phyloP scores from a whole-genome alignment of 2,113 vertebrate species.

The Prionailurus viverrinus region DNA sequence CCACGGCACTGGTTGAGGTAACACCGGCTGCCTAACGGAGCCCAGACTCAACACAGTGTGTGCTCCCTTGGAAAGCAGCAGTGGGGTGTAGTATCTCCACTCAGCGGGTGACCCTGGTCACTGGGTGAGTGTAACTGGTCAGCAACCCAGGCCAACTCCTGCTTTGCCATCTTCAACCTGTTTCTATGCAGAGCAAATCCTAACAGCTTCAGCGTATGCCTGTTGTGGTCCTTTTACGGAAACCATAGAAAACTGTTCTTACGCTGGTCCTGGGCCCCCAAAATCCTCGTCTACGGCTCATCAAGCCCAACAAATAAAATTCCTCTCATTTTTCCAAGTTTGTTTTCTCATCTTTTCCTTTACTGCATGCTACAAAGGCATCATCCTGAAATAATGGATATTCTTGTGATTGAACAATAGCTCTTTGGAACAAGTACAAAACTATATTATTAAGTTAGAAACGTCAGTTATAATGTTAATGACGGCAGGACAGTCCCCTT shows the following conservation, averaged over 20 bases:
- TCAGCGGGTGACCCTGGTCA: background rate
- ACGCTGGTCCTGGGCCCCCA: background rate
- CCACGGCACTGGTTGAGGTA: background rate
- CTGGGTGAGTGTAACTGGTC: no score
- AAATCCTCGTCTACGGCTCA: background rate
- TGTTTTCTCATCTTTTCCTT: background rate
- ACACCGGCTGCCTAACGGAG: no score
- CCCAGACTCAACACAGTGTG: background rate
- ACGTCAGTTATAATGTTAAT: no score
- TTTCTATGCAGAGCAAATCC: background rate
- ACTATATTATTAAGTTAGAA: background rate
- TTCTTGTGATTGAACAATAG: background rate
- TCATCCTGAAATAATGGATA: rapidly evolving
- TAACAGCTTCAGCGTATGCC: background rate
- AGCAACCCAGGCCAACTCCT: background rate
- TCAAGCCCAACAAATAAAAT: no score
- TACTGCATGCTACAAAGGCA: rapidly evolving
- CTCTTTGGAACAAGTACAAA: background rate
- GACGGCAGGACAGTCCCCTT: no score
- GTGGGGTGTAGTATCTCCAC: rapidly evolving
- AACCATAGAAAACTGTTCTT: background rate
- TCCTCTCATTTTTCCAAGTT: no score
- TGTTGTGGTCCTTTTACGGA: background rate
- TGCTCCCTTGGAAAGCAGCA: background rate
- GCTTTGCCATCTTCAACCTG: no score